Percentiles rank a stretch among this genome's conserved stretches.
Evolutionary conservation across 2,888 invertebrate species (phyloP).

Genomic region (Sipunculus nudus): DNA sequence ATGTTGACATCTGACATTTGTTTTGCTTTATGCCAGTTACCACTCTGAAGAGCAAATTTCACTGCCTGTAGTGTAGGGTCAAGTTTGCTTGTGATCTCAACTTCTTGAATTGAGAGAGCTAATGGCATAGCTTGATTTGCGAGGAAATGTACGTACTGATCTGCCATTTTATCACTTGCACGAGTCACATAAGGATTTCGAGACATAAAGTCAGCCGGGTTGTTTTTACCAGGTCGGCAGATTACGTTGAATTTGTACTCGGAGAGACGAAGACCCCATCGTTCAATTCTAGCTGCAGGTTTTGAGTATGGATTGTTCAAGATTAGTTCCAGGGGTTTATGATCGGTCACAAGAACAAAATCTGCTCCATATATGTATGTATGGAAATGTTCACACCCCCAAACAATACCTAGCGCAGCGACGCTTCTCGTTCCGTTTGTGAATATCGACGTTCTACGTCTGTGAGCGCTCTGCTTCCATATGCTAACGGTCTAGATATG

Average conservation of each 20-base stretch:
- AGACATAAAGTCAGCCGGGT: constrained; percentile 33
- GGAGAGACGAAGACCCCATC: constrained; percentile 17
- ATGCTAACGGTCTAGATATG: no score
- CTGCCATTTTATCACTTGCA: neutral
- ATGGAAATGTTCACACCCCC: constrained; percentile 35
- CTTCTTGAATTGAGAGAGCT: neutral
- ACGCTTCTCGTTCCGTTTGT: constrained; percentile 25
- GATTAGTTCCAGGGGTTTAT: constrained; percentile 37
- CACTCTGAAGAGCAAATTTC: no score
- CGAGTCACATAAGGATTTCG: constrained; percentile 13
- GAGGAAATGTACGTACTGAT: neutral
- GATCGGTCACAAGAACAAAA: constrained; percentile 37
- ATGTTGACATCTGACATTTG: no score
- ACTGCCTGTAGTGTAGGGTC: constrained; percentile 5
- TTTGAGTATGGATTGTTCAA: constrained; percentile 29
- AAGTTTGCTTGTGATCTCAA: neutral
- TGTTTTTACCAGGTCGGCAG: constrained; percentile 21
- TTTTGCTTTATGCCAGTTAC: no score
- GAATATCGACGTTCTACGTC: constrained; percentile 11
- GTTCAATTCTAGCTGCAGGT: constrained; percentile 22
- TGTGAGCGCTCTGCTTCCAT: constrained; percentile 6
- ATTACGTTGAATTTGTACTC: constrained; percentile 15
- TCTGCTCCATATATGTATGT: constrained; percentile 30
- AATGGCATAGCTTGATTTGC: neutral
- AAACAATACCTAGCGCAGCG: constrained; percentile 23